Base-by-base conservation (phyloP, 2,888 invertebrate genomes). In the Phyllotreta cruciferae region DNA sequence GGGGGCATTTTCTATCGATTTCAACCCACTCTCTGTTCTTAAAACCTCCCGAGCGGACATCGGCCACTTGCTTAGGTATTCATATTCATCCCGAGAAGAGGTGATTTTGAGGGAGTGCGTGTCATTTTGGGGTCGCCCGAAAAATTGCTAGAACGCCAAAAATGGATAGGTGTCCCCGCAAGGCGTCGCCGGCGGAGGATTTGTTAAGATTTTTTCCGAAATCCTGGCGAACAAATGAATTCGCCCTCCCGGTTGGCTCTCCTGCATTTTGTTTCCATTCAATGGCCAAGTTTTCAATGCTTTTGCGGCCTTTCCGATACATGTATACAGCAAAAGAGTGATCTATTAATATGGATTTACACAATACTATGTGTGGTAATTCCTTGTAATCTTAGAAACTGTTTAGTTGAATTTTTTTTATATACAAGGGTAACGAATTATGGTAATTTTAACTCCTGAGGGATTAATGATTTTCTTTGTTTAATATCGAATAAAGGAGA, bases 1-100 rank as follows among this genome's bases (percentile, higher is more conserved):
- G 57, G 44, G 73, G 57, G 60, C 55, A 58, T 63, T 69, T 67
- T 69, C 68, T 80, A 81, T 81, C 80, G 80, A 81, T 81, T 74
- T 74, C 71, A 69, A 71, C 71, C 72, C 72, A 73, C 76, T 75
- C 76, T 75, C 75, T 70, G 74, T 73, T 75, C 77, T 75, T 75
- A 73, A 71, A 72, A 69, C 71, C 73, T 74, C 72, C 75, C 73
- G 24, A 58, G 72, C 74, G 77, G 76, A 77, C 77, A 78, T 56
- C 76, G 78, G 76, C 78, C 78, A 78, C 79, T 80, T 78, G 79
- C 80, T 79, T 80, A 79, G 75, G 77, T 78, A 79, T 80, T 79
- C 80, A 80, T 80, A 79, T 77, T 75, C 74, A 69, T 66, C 63
- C 24, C 62, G 57, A 62, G 55, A 67, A 54, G 60, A 67, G 69